Percentiles rank a stretch among this genome's conserved stretches.
These are phyloP conservation scores for Burhinus oedicnemus DNA, from an alignment of 2,113 vertebrate genomes.

Conservation along the genomic window DNA sequence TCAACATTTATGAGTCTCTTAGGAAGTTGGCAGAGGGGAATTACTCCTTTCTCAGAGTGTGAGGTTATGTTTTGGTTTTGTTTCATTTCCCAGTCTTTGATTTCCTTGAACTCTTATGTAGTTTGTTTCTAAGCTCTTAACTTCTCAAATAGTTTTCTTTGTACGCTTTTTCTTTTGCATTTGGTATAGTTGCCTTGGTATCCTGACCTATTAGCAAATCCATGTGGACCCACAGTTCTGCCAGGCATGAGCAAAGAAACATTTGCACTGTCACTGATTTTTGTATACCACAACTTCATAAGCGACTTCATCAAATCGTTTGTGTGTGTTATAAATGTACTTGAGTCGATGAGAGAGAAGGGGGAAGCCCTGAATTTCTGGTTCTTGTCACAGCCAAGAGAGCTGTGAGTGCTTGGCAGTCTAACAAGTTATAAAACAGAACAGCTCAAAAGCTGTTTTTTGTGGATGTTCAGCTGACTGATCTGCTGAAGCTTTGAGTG, in stretches of 20 bases:
- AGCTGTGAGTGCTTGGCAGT: background rate
- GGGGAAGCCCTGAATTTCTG: background rate
- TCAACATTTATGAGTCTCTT: background rate
- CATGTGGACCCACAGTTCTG: background rate
- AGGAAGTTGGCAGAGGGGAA: background rate
- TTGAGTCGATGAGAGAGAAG: background rate
- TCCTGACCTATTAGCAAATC: background rate
- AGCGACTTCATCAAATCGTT: background rate
- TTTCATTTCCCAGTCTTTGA: background rate
- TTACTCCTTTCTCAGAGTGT: background rate
- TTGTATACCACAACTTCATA: background rate
- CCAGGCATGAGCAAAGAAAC: background rate
- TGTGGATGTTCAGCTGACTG: background rate
- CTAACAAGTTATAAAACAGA: background rate
- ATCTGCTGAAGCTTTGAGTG: background rate
- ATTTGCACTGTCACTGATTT: background rate
- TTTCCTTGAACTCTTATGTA: background rate
- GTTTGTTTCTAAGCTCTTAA: background rate
- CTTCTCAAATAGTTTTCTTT: background rate
- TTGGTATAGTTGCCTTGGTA: background rate
- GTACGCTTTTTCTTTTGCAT: background rate
- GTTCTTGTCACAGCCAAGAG: background rate
- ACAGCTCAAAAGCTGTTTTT: background rate
- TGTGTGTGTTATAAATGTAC: background rate
- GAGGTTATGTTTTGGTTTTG: background rate